phyloP scores from a whole-genome alignment of 37 sponge, comb jelly and placozoan genomes.

The Agelas oroides region DNA sequence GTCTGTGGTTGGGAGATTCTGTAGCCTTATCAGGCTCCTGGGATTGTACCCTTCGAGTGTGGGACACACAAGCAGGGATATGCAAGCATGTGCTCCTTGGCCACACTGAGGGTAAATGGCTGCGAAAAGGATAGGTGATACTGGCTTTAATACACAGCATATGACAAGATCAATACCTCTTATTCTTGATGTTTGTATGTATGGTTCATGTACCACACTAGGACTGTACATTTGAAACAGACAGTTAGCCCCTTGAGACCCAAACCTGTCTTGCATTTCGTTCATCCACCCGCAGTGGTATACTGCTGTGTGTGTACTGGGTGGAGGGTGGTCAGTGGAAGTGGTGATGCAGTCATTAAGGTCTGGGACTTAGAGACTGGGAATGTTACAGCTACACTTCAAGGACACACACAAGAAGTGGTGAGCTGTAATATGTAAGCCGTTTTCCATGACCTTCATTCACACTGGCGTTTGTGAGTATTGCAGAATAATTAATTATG shows the following conservation, averaged over 20 bases:
- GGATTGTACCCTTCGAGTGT: conserved; percentile 80
- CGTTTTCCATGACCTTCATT: no score
- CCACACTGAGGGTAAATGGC: conserved; percentile 67
- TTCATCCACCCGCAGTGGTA: no score
- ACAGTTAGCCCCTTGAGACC: no score
- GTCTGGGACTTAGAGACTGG: conserved; percentile 79
- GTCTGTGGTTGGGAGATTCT: conserved; percentile 15
- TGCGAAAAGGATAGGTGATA: background rate
- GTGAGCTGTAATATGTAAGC: conserved; percentile 32
- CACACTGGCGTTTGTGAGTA: no score
- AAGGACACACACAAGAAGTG: conserved; percentile 87
- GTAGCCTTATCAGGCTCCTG: conserved; percentile 76
- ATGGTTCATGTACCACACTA: background rate
- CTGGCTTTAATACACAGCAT: no score
- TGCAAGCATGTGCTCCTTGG: conserved; percentile 46
- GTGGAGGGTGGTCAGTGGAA: conserved; percentile 67
- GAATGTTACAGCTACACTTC: conserved; percentile 24
- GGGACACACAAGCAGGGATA: conserved; percentile 66
- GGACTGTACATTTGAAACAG: background rate
- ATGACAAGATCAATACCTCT: no score
- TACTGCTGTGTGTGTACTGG: conserved; percentile 26
- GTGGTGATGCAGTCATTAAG: conserved; percentile 74
- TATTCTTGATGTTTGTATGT: background rate
- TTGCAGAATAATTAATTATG: no score
- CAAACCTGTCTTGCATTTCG: no score